These are phyloP conservation scores for Zele albiditarsus DNA, from an alignment of 2,888 invertebrate genomes.

Conservation along the genomic window DNA sequence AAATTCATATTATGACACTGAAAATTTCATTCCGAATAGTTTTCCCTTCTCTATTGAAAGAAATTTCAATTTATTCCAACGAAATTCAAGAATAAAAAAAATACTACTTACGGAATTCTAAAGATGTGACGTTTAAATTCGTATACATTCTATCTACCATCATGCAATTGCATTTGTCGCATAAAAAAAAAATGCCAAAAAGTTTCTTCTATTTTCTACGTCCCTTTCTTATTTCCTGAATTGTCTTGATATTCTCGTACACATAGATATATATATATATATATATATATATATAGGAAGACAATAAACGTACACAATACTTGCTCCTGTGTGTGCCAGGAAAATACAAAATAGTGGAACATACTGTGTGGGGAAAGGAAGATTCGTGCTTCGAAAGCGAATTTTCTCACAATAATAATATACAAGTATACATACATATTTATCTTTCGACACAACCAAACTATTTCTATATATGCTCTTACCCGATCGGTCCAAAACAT, in stretches of 20 bases:
- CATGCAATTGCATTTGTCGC: constrained; percentile 13
- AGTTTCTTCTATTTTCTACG: constrained; percentile 26
- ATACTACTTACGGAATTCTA: background rate
- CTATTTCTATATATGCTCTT: background rate
- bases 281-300: background rate
- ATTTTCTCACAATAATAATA: constrained; percentile 12
- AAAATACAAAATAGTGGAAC: constrained; percentile 12
- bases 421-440: background rate
- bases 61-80: constrained; percentile 14
- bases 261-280: background rate
- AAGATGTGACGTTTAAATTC: constrained; percentile 8
- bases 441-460: background rate
- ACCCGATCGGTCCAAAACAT: background rate
- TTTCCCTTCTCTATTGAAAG: background rate
- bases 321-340: background rate
- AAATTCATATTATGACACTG: background rate
- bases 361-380: background rate
- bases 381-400: constrained; percentile 16
- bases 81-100: background rate
- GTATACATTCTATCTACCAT: constrained; percentile 15
- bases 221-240: constrained; percentile 10
- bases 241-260: background rate
- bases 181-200: constrained; percentile 2
- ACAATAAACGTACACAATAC: background rate
- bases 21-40: background rate